Base-by-base conservation (phyloP, 2,888 invertebrate species). In the Drosophila kanekoi region DNA sequence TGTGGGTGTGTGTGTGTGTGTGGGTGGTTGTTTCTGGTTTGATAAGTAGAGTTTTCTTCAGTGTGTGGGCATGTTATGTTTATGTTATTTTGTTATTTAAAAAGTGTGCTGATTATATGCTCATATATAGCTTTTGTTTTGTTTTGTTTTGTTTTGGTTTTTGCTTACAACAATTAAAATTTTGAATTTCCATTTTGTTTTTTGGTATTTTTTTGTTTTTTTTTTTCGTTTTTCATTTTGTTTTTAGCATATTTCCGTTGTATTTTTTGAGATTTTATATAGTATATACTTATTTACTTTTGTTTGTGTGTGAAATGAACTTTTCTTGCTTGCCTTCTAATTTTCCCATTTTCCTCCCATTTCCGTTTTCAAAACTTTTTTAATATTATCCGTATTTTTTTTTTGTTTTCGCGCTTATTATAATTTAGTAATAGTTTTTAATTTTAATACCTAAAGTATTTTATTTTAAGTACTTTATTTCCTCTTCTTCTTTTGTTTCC, bases 101-200 rank as follows among this genome's bases (percentile, higher is more conserved):
- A 68, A 75, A 69, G 66, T 77, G 71, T 80, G 83, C 72, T 77
- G 76, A 59, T 77, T 77, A 79, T 78, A 76, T 80, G 68, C 74
- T 75, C 63, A 66, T 77, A 67, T 79, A 72, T 80, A 66, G 72
- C 75, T 73, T 81, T 53, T 59, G 70, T 64, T 74, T 66, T 77
- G 51, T 60, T 66, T 74, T 80, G n/a, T 73, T 81, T 53, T 59
- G 70, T 64, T 74, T 66, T 77, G 51, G 62, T 66, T 74, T 80
- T 87, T 79, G 84, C 89, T 90, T 88, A 89, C 89, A 89, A 88
- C 89, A 90, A 89, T 83, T 89, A 80, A 78, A 88, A 90, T 90
- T 90, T 90, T 81, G 90, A 89, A 90, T 90, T 90, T 86, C 63
- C 62, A 45, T 51, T 69, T 58, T 60, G 64, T 64, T 49, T 62